phyloP scores from a whole-genome alignment of 2,888 invertebrate species.

The Julus scanicus region DNA sequence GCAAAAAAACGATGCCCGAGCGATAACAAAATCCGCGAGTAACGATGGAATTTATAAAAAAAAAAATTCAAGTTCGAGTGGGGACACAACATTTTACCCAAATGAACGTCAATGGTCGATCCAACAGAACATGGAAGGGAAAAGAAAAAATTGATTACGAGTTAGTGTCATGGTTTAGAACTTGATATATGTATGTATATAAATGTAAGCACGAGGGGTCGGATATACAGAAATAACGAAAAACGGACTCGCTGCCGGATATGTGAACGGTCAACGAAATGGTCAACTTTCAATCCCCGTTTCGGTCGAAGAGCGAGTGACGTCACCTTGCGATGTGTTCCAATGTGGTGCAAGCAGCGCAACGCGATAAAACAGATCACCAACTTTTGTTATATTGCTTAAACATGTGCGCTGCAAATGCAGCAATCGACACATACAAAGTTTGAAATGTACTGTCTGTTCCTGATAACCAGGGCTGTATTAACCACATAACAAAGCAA shows the following conservation, averaged over 20 bases:
- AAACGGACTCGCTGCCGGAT: neutral
- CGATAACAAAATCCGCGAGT: neutral
- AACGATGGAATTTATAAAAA: neutral
- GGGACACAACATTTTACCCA: neutral
- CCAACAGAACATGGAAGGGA: slow-evolving; percentile 53
- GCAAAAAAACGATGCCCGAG: too few relatives aligned
- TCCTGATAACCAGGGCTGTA: too few relatives aligned
- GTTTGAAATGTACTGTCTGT: too few relatives aligned
- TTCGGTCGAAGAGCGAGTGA: neutral
- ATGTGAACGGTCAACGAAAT: neutral
- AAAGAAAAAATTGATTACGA: slow-evolving; percentile 46
- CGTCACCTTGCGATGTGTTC: neutral
- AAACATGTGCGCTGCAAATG: too few relatives aligned
- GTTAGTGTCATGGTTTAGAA: slow-evolving; percentile 47
- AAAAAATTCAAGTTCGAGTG: slow-evolving; percentile 15
- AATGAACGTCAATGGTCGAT: slow-evolving; percentile 4
- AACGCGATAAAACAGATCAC: too few relatives aligned
- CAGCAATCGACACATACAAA: too few relatives aligned
- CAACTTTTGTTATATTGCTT: too few relatives aligned
- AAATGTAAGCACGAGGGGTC: too few relatives aligned
- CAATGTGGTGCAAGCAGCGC: too few relatives aligned
- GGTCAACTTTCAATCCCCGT: neutral
- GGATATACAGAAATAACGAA: neutral
- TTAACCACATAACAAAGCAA: too few relatives aligned
- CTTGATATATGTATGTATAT: neutral